A percentile compares a stretch with the other conserved stretches of the same genome.
These are phyloP conservation scores for Drosophila longiperda DNA, from an alignment of 2,888 invertebrate species.

Conservation along the genomic window DNA sequence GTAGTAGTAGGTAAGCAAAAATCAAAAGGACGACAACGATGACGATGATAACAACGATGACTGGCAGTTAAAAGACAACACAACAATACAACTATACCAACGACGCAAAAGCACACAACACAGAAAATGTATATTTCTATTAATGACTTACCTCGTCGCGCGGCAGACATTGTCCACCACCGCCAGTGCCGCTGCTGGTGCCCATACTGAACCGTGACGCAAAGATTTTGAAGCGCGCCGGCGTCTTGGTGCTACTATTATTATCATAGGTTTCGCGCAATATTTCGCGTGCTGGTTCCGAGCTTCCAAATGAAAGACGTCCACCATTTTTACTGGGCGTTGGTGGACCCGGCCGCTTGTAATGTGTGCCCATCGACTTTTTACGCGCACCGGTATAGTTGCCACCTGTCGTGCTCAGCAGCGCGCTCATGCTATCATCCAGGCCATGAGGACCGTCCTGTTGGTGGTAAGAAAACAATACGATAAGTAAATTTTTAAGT, in stretches of 20 bases:
- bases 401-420: conserved; percentile 82
- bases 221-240: conserved; percentile 88
- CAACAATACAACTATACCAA: not conserved
- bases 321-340: conserved; percentile 94
- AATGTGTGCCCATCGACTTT: conserved; percentile 89
- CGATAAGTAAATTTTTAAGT: not conserved
- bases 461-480: conserved; percentile 4
- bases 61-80: no score
- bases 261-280: conserved; percentile 86
- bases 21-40: conserved; percentile 23
- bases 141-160: conserved; percentile 63
- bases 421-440: conserved; percentile 84
- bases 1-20: conserved; percentile 27
- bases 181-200: conserved; percentile 80
- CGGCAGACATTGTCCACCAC: conserved; percentile 33
- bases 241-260: conserved; percentile 86
- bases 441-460: conserved; percentile 80
- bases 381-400: conserved; percentile 83
- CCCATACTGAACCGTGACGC: conserved; percentile 85
- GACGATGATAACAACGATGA: no score
- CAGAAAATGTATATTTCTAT: not conserved
- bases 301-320: conserved; percentile 87
- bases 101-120: conserved; percentile 12
- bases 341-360: conserved; percentile 94
- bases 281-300: conserved; percentile 86